phyloP scores from a whole-genome alignment of 1,140 invertebrate species.

The Lordiphosa mommai region DNA sequence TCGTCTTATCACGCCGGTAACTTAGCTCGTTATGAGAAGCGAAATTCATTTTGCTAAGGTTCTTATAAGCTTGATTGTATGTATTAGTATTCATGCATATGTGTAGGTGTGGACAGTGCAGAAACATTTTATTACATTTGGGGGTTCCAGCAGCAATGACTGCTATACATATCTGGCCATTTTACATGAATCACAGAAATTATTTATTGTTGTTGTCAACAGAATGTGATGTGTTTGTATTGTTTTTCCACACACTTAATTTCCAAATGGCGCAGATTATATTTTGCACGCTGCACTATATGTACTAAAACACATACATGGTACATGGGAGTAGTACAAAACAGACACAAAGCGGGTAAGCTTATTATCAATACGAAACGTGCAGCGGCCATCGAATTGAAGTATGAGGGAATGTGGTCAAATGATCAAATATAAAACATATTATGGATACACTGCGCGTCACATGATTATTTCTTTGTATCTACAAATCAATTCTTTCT shows the following conservation, averaged over 20 bases:
- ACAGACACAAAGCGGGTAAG: background rate
- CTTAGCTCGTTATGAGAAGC: slow-evolving; percentile 32
- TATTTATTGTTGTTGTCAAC: slow-evolving; percentile 1
- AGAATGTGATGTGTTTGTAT: background rate
- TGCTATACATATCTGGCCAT: background rate
- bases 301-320: background rate
- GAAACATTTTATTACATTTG: background rate
- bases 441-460: no score
- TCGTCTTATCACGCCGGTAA: slow-evolving; percentile 53
- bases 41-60: slow-evolving; percentile 4
- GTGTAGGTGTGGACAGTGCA: background rate
- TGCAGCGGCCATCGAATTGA: background rate
- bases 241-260: background rate
- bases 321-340: background rate
- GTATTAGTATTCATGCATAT: background rate
- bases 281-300: slow-evolving; percentile 8
- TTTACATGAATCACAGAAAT: slow-evolving; percentile 4
- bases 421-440: slow-evolving; percentile 1
- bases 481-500: no score
- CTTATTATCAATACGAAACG: slow-evolving; percentile 2
- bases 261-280: slow-evolving; percentile 26
- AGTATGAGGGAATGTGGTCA: background rate
- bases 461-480: no score
- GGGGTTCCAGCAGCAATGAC: background rate
- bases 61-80: slow-evolving; percentile 31